phyloP scores from a whole-genome alignment of 92 coral and sea anemone species.

The Ricordea florida region DNA sequence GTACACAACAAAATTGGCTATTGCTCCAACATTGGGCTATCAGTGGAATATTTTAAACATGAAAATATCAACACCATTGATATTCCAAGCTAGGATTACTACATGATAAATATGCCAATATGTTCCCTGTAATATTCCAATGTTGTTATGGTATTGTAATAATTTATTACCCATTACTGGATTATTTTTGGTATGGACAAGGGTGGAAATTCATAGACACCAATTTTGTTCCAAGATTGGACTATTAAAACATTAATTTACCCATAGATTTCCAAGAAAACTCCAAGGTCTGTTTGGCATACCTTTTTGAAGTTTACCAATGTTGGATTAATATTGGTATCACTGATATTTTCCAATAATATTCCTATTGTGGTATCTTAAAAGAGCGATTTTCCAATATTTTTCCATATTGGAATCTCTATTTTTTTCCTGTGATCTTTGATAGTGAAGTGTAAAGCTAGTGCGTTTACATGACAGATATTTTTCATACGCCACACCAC shows the following conservation, averaged over 20 bases:
- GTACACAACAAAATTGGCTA: background rate
- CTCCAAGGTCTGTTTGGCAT: no score
- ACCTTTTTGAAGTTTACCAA: no score
- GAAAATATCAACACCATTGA: background rate
- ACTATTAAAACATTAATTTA: no score
- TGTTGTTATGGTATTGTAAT: background rate
- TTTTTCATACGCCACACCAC: no score
- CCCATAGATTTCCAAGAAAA: no score
- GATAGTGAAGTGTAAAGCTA: no score
- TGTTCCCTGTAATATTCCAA: background rate
- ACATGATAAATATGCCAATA: background rate
- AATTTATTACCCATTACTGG: background rate
- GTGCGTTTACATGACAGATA: no score
- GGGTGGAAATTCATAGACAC: no score
- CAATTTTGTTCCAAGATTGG: no score
- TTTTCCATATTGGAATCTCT: constrained; percentile 17
- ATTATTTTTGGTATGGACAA: no score
- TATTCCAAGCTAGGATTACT: background rate
- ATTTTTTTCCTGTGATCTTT: constrained; percentile 29
- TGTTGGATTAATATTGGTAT: no score
- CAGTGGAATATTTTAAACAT: background rate
- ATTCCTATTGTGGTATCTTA: constrained; percentile 12
- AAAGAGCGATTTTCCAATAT: constrained; percentile 3
- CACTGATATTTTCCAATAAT: constrained; percentile 4
- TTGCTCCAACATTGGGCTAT: background rate